Base-by-base conservation (phyloP, 1,140 invertebrate species). In the Thaumatotibia leucotreta region DNA sequence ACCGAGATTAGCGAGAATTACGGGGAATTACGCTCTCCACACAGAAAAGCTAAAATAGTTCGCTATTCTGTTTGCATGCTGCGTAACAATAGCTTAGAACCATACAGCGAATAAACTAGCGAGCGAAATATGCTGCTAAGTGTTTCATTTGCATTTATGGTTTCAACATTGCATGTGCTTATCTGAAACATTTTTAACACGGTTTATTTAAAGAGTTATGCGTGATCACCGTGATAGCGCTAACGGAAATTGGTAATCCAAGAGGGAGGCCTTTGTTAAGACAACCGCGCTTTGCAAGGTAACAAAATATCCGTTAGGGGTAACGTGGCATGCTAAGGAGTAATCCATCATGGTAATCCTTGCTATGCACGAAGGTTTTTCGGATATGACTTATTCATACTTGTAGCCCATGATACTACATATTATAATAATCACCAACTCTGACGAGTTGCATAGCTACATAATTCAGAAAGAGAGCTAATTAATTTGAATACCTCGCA, bases 1-100 rank as follows among this genome's bases (percentile, higher is more conserved):
- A 58, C 24, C 24, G 24, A 58, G 52, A 58, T 58, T 29, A 58
- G 52, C 52, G 24, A 58, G 52, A 58, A 27, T 27, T 58, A 58
- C 52, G 52, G 24, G 24, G 52, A 58, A 27, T 11, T 54, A 54
- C 50, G 50, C 50, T 52, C 50, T 52, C 50, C 50, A 52, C 23
- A 58, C 52, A 54, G 52, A 24, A 27, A 27, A 58, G 24, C 24
- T 58, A 27, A 58, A 58, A 58, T 27, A 58, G 52, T 58, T 29
- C 52, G 52, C 24, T 58, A 58, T 58, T 52, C 24, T 27, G 52
- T 58, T 58, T 58, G 24, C 23, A 17, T n/a, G 52, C 52, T 58
- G 29, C 24, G 52, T 27, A 58, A 31, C 52, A 58, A 58, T 58
- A 20, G 10, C 24, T 58, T 29, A 58, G 22, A 24, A 52, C 11